Evolutionary conservation across 2,113 vertebrate genomes (phyloP).

Genomic region (Anhinga rufa): DNA sequence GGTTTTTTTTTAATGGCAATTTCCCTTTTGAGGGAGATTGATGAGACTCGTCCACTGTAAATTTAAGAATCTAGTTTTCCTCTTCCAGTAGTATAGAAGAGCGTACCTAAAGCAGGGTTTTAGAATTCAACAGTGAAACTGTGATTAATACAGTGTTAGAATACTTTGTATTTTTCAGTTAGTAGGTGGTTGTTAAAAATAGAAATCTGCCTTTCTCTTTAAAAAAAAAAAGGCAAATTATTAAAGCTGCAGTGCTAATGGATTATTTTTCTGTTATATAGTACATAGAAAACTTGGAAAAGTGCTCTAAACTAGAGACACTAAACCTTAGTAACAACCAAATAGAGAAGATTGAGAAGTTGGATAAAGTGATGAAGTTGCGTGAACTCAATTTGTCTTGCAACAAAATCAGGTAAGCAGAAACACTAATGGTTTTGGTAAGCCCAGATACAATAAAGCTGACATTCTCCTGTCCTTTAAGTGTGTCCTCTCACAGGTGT

Average conservation of each 20-base stretch:
- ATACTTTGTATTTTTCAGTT: background rate
- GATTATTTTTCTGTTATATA: slow-evolving; percentile 30
- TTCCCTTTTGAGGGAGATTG: background rate
- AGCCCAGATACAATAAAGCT: background rate
- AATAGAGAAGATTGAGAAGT: slow-evolving; percentile 83
- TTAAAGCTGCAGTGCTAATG: background rate
- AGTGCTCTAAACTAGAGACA: slow-evolving; percentile 76
- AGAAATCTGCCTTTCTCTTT: background rate
- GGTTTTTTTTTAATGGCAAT: background rate
- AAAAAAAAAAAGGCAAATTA: background rate
- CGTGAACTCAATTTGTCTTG: slow-evolving; percentile 81
- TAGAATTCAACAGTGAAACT: background rate
- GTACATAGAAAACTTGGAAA: slow-evolving; percentile 89
- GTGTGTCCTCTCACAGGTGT: background rate
- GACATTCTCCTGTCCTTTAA: background rate
- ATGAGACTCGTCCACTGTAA: background rate
- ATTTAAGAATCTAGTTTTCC: background rate
- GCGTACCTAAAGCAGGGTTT: background rate
- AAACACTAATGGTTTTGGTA: background rate
- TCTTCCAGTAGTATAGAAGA: background rate
- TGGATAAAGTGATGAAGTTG: slow-evolving; percentile 77
- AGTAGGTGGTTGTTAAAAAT: background rate
- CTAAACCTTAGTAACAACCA: slow-evolving; percentile 81
- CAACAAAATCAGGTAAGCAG: slow-evolving; percentile 80
- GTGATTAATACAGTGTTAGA: background rate